Base-by-base conservation (phyloP, 2,113 vertebrate species). In the Malurus elegans region DNA sequence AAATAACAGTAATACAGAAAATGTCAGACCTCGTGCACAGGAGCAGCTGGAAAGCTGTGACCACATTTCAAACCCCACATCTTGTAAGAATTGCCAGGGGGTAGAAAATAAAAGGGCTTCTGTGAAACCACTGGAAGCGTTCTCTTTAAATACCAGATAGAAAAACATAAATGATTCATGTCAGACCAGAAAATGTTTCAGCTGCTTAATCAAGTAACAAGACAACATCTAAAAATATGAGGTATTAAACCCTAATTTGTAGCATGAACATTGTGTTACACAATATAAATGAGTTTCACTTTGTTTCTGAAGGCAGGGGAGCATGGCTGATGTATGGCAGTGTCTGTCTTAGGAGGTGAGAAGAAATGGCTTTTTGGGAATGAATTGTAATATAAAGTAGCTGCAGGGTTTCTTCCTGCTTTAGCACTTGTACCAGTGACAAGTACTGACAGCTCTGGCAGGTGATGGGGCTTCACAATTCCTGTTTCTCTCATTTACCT, bases 41-140 rank as follows among this genome's bases (percentile, higher is more conserved):
- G 3, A 2, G 51, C 73, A 78, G 47, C 76, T 56, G 88, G 53
- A 65, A 86, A 96, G 60, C 54, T 84, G 89, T 21, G 24, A 83
- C 38, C 71, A 51, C 32, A 61, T 25, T 65, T 60, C 81, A 91
- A 94, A 64, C 44, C 54, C 73, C 48, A 58, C 51, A 92, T 73
- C 67, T 25, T 12, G 13, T 4, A 13, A 83, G 67, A 61, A 75
- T 45, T 79, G 47, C 45, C 65, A 38, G 34, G 40, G 36, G 71
- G 42, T 32, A 76, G 57, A 10, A 71, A 67, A 47, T 32, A 74
- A 84, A 42, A 51, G 3, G 48, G 50, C 8, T 57, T 7, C 15
- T 32, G 64, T 73, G 62, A 92, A 78, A 95, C 78, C 36, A 73
- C 42, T 23, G 45, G 15, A 82, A 44, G 74, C 57, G n/a, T 18